Evolutionary conservation across 2,797 vertebrate species (phyloP).

Genomic region (Pseudopleuronectes americanus): DNA sequence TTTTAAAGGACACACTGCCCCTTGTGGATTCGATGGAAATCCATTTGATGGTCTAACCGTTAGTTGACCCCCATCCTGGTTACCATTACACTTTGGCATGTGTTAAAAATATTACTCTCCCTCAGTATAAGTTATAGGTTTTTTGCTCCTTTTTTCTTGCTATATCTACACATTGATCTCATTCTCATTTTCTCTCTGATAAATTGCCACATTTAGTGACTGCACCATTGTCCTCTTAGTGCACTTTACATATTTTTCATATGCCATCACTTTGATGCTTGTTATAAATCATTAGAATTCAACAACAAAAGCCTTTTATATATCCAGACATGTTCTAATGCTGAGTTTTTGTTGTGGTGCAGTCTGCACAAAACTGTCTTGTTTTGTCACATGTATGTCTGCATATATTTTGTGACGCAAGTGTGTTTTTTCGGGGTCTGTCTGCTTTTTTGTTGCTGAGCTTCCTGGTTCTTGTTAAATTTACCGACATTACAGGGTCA

Average conservation of each 20-base stretch:
- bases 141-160: conserved; percentile 46
- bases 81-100: conserved; percentile 26
- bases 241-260: conserved; percentile 66
- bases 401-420: conserved; percentile 27
- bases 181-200: conserved; percentile 66
- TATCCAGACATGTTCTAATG: conserved; percentile 53
- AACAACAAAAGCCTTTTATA: conserved; percentile 59
- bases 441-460: conserved; percentile 41
- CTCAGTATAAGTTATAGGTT: conserved; percentile 49
- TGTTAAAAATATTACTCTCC: conserved; percentile 52
- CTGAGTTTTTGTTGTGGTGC: conserved; percentile 65
- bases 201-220: conserved; percentile 59
- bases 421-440: conserved; percentile 26
- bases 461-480: conserved; percentile 44
- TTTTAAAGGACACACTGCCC: conserved; percentile 15
- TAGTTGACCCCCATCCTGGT: conserved; percentile 42
- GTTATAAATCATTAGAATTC: conserved; percentile 65
- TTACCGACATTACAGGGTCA: conserved; percentile 53
- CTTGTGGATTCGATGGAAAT: conserved; percentile 37
- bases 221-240: conserved; percentile 57
- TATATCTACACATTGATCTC: conserved; percentile 69
- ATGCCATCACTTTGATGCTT: conserved; percentile 58
- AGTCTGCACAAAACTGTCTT: conserved; percentile 37
- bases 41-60: conserved; percentile 34
- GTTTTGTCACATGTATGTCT: conserved; percentile 30